Percentiles rank a stretch among this genome's conserved stretches.
Evolutionary conservation across 2,113 vertebrate genomes (phyloP).

Genomic region (Eretmochelys imbricata): DNA sequence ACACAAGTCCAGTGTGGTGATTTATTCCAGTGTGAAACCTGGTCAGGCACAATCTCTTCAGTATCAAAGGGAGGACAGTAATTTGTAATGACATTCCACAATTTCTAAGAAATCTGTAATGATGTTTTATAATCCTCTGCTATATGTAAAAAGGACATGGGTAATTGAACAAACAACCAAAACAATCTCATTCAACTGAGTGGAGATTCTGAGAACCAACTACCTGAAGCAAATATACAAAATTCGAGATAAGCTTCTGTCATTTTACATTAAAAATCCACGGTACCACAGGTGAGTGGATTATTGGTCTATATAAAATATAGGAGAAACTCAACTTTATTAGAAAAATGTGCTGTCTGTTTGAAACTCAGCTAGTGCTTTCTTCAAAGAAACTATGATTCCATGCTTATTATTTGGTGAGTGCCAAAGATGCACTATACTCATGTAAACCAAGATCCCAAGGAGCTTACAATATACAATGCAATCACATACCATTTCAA

Average conservation of each 20-base stretch:
- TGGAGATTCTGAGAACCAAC: neutral
- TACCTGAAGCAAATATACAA: neutral
- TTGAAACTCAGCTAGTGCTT: neutral
- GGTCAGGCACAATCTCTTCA: neutral
- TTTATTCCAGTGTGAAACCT: neutral
- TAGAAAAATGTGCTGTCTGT: neutral
- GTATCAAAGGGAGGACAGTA: neutral
- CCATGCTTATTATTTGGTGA: neutral
- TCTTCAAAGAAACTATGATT: too few relatives aligned
- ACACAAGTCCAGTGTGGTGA: neutral
- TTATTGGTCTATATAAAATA: neutral
- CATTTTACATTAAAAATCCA: neutral
- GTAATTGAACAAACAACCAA: neutral
- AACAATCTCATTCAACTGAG: neutral
- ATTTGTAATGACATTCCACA: neutral
- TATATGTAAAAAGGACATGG: neutral
- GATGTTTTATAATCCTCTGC: neutral
- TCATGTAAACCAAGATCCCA: neutral
- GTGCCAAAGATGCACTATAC: neutral
- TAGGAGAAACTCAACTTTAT: neutral
- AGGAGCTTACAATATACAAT: neutral
- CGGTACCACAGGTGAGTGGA: neutral
- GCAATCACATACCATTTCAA: neutral
- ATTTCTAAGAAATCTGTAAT: neutral
- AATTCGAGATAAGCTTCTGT: neutral